These are phyloP conservation scores for Syritta pipiens DNA, from an alignment of 2,888 invertebrate genomes.

Conservation along the genomic window DNA sequence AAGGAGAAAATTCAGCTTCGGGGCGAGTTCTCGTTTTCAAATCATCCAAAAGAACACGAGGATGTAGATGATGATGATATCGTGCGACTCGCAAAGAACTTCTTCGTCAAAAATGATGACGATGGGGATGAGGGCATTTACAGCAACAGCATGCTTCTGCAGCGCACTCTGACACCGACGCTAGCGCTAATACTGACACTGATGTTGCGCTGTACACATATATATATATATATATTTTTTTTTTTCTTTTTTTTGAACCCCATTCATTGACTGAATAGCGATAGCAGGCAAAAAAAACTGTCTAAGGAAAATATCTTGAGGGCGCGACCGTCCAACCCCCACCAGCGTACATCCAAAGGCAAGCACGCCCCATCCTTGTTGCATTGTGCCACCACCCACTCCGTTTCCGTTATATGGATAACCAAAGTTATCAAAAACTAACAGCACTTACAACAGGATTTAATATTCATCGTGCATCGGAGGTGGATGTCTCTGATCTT, in stretches of 20 bases:
- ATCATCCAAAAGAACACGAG: constrained; percentile 31
- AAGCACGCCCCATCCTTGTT: not conserved
- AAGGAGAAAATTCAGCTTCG: constrained; percentile 11
- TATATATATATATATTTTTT: not conserved
- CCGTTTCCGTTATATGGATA: constrained; percentile 8
- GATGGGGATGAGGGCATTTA: constrained; percentile 26
- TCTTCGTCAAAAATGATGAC: constrained; percentile 1
- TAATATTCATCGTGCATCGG: constrained; percentile 46
- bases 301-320: constrained; percentile 38
- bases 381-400: not conserved
- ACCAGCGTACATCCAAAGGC: constrained; percentile 1
- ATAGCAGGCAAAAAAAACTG: not conserved
- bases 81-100: constrained; percentile 12
- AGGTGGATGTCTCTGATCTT: too few relatives aligned
- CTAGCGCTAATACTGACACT: not conserved
- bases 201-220: not conserved
- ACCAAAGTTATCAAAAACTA: constrained; percentile 29
- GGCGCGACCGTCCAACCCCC: not conserved
- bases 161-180: not conserved
- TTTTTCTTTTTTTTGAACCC: not conserved
- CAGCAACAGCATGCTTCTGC: constrained; percentile 15
- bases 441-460: constrained; percentile 38
- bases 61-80: constrained; percentile 32
- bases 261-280: constrained; percentile 9
- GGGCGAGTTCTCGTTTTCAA: constrained; percentile 46